Conservation (phyloP, 2,888 invertebrate genomes). For the Polia nebulosa region DNA sequence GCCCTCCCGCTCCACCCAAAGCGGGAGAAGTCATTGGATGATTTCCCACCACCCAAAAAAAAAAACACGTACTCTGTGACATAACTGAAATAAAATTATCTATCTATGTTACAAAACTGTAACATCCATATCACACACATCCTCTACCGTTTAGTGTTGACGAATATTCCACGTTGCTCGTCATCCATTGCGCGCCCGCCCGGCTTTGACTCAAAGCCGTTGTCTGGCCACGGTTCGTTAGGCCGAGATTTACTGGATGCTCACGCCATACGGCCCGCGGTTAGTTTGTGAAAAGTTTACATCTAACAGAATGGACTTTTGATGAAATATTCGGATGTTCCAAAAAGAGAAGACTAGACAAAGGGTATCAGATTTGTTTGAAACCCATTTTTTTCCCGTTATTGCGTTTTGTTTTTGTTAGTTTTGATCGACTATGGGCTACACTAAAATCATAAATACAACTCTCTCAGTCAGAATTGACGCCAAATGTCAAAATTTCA, state of each 20-base stretch:
- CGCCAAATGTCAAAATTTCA: too few relatives aligned
- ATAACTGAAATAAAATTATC: not conserved
- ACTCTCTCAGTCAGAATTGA: too few relatives aligned
- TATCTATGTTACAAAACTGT: not conserved
- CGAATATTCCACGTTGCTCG: slow-evolving; percentile 30
- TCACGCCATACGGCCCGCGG: slow-evolving; percentile 43
- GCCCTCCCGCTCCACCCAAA: too few relatives aligned
- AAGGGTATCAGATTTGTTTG: slow-evolving; percentile 38
- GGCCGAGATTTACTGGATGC: slow-evolving; percentile 66
- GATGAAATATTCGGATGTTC: slow-evolving; percentile 44
- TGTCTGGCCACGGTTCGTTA: slow-evolving; percentile 72
- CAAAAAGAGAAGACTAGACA: slow-evolving; percentile 27
- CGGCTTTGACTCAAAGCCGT: slow-evolving; percentile 60
- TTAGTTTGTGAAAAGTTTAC: slow-evolving; percentile 61
- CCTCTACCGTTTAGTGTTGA: slow-evolving; percentile 35
- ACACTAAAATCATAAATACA: too few relatives aligned
- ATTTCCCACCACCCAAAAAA: too few relatives aligned
- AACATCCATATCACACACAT: slow-evolving; percentile 2
- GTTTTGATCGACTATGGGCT: too few relatives aligned
- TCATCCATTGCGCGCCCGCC: slow-evolving; percentile 45
- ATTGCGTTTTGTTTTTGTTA: slow-evolving; percentile 4
- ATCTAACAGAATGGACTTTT: slow-evolving; percentile 51
- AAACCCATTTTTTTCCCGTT: slow-evolving; percentile 9
- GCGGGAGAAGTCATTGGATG: too few relatives aligned
- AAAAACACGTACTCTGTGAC: not conserved